Base-by-base conservation (phyloP, 2,113 vertebrate species). In the Oceanodroma tethys region DNA sequence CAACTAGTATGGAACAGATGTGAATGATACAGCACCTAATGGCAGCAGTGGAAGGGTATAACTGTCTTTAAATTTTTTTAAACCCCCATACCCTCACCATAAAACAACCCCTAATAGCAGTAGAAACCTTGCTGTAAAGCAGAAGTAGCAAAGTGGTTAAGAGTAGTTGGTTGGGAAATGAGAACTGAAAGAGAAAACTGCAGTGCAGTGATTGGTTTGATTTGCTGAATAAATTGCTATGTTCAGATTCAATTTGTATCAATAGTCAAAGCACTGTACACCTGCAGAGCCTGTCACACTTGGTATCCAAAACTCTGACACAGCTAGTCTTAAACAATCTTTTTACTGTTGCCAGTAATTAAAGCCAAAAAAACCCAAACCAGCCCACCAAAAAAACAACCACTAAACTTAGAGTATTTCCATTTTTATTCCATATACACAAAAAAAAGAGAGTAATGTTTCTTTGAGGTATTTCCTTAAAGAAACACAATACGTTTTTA, bases 191-290 rank as follows among this genome's bases (percentile, higher is more conserved):
- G 89, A 95, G 81, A 95, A 98, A 98, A 96, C 93, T 96, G 88
- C 96, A 97, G 95, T 92, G 82, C 90, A 94, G 97, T 97, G 97
- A 98, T 98, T 97, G 97, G 97, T 97, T 98, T 98, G 98, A 98
- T 98, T 98, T 98, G 96, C 95, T 98, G 97, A 98, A 98, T 98
- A 98, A 98, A 98, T 98, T 98, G 97, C 98, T 98, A 90, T 97
- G 97, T 98, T 98, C 98, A 98, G 98, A 97, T 98, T 98, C 98
- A 98, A 98, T 98, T 98, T 98, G 97, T 98, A 98, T 98, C 98
- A 98, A 96, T 97, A 98, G 97, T 90, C 92, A 98, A 98, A 98
- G 87, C 92, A 96, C 94, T 97, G 93, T 97, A 95, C 90, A 97
- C 97, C 97, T 98, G 96, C 97, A 98, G 88, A 96, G 91, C 75